A percentile compares a stretch with the other conserved stretches of the same genome.
phyloP scores from a whole-genome alignment of 2,113 vertebrate species.

The Rattus norvegicus region DNA sequence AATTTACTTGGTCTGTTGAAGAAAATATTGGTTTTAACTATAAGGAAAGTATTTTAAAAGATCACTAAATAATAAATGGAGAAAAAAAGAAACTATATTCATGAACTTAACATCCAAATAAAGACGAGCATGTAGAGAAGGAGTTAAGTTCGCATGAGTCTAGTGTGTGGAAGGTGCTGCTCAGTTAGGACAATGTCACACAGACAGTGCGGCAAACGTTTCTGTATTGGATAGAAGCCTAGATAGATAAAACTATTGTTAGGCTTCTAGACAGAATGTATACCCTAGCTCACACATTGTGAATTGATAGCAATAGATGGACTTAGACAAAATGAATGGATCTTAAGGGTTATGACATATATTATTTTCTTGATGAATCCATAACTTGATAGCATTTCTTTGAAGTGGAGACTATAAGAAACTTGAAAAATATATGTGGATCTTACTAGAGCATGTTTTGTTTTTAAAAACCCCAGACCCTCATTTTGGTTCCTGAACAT shows the following conservation, averaged over 20 bases:
- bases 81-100: background rate
- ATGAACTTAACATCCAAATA: background rate
- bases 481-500: background rate
- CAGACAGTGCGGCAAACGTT: background rate
- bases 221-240: rapidly evolving
- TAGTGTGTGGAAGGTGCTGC: background rate
- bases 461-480: too few relatives aligned
- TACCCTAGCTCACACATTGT: background rate
- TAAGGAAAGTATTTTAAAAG: background rate
- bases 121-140: background rate
- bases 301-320: background rate
- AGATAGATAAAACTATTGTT: too few relatives aligned
- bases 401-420: background rate
- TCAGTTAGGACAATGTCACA: background rate
- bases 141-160: background rate
- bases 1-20: background rate
- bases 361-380: background rate
- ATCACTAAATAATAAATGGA: background rate
- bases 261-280: background rate
- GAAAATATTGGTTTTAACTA: background rate
- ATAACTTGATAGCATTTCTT: background rate
- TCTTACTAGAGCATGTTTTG: too few relatives aligned
- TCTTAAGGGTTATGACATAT: background rate
- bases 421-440: background rate
- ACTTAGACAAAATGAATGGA: background rate